A percentile compares a stretch with the other conserved stretches of the same genome.
Conservation (phyloP, 2,113 vertebrate species). For the Myxocyprinus asiaticus region DNA sequence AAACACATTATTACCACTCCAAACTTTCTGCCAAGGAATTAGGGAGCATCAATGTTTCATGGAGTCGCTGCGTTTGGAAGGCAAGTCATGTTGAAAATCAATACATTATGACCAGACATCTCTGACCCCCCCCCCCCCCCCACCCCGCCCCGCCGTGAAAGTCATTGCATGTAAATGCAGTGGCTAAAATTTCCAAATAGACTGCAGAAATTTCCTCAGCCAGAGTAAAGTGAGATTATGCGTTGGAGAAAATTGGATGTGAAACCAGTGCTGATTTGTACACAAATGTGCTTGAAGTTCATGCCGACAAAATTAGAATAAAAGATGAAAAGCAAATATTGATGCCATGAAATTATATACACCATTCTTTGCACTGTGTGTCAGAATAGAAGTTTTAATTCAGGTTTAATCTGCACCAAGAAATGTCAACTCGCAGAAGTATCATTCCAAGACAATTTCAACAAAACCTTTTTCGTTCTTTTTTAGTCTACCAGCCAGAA, state of each 20-base stretch:
- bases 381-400: not conserved
- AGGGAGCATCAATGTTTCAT: conserved; percentile 76
- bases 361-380: not conserved
- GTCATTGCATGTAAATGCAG: not conserved
- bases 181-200: conserved; percentile 14
- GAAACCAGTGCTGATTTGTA: conserved; percentile 9
- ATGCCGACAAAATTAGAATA: conserved; percentile 13
- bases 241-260: conserved; percentile 34
- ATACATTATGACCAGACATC: conserved; percentile 40
- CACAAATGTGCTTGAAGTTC: not conserved
- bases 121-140: not conserved
- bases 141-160: not conserved
- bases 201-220: not conserved
- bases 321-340: conserved; percentile 24
- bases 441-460: not conserved
- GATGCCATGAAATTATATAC: conserved; percentile 26
- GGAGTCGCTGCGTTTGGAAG: conserved; percentile 59
- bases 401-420: conserved; percentile 2
- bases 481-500: not conserved
- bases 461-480: not conserved
- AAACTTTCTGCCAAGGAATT: conserved; percentile 76
- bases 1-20: conserved; percentile 77
- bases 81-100: conserved; percentile 63
- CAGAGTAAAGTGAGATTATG: conserved; percentile 4
- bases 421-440: not conserved